Evolutionary conservation across 2,113 vertebrate species (phyloP).

Genomic region (Eudorcas thomsonii): DNA sequence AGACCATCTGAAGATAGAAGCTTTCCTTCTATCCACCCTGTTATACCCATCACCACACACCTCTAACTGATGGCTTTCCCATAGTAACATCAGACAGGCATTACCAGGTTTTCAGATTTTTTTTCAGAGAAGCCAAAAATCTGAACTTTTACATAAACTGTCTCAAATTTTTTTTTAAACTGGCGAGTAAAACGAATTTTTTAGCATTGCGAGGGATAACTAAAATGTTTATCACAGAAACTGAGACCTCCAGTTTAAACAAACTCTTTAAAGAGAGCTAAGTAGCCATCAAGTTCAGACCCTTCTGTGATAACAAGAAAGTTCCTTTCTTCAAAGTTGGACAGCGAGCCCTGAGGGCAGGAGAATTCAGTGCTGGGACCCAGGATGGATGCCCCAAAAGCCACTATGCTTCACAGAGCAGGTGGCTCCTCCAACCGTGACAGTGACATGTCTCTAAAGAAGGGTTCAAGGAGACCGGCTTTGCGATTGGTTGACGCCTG

Average conservation of each 20-base stretch:
- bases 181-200: not conserved
- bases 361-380: not conserved
- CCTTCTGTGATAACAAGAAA: not conserved
- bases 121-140: not conserved
- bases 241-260: slow-evolving; percentile 37
- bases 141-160: not conserved
- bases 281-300: slow-evolving; percentile 50
- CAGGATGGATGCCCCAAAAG: slow-evolving; percentile 35
- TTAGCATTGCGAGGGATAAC: not conserved
- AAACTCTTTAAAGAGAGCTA: slow-evolving; percentile 52
- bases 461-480: slow-evolving; percentile 62
- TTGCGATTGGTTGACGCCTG: slow-evolving; percentile 68
- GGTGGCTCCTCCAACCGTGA: slow-evolving; percentile 49
- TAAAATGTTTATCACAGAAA: not conserved
- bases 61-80: not conserved
- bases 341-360: not conserved
- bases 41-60: rapidly evolving
- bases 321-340: not conserved
- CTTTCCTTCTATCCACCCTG: rapidly evolving
- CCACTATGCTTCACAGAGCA: slow-evolving; percentile 41
- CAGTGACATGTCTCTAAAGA: slow-evolving; percentile 50
- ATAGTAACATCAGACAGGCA: not conserved
- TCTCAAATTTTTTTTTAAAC: not conserved
- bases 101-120: not conserved
- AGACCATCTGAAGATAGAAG: not conserved